A percentile compares a stretch with the other conserved stretches of the same genome.
Evolutionary conservation across 1,140 invertebrate genomes (phyloP).

Genomic region (Papilio dardanus): DNA sequence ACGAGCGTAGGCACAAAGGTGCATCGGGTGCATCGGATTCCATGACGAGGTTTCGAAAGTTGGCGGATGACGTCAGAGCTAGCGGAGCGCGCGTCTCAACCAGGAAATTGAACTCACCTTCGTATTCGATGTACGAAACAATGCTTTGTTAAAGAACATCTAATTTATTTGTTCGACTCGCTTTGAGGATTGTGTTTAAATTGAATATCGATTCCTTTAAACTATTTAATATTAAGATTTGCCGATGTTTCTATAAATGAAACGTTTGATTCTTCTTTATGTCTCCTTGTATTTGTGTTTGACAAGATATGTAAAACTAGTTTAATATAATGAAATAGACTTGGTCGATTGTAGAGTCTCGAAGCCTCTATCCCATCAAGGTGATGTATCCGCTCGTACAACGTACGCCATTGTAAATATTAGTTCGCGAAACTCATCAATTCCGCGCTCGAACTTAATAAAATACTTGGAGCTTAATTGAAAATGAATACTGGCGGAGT

Average conservation of each 20-base stretch:
- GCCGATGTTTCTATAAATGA: not conserved
- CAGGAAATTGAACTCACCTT: slow-evolving; percentile 81
- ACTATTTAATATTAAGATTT: slow-evolving; percentile 2
- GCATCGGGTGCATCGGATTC: slow-evolving; percentile 69
- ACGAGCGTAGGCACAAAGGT: slow-evolving; percentile 63
- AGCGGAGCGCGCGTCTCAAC: slow-evolving; percentile 60
- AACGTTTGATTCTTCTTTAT: not conserved
- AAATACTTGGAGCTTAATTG: slow-evolving; percentile 82
- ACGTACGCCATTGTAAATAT: slow-evolving; percentile 79
- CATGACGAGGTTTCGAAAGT: slow-evolving; percentile 74
- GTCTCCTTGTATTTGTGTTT: not conserved
- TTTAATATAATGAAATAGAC: not conserved
- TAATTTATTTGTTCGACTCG: slow-evolving; percentile 77
- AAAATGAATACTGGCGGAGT: slow-evolving; percentile 79
- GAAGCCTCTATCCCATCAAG: slow-evolving; percentile 49
- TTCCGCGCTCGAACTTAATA: slow-evolving; percentile 80
- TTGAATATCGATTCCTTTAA: slow-evolving; percentile 71
- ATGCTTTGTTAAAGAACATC: slow-evolving; percentile 79
- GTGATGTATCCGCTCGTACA: slow-evolving; percentile 50
- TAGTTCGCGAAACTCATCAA: slow-evolving; percentile 82
- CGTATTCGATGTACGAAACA: slow-evolving; percentile 64
- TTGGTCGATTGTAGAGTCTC: not conserved
- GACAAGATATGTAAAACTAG: not conserved
- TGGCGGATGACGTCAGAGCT: slow-evolving; percentile 60
- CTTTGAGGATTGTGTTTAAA: slow-evolving; percentile 70